Evolutionary conservation across 1,140 invertebrate genomes (phyloP).

Genomic region (Penaeus chinensis): DNA sequence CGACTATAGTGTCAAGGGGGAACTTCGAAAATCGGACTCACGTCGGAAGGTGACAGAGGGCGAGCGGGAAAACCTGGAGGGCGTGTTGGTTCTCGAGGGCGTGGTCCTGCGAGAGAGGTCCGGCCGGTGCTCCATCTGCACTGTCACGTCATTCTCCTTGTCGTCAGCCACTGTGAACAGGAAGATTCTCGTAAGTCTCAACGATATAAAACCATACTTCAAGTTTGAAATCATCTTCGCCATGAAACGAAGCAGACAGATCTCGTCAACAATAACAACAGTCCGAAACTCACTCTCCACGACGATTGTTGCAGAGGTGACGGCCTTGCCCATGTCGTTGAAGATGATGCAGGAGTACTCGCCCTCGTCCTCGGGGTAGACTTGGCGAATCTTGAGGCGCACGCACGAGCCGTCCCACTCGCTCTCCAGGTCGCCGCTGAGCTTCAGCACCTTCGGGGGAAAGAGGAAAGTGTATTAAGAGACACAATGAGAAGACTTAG

Average conservation of each 20-base stretch:
- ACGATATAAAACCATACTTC: no score
- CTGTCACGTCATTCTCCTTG: constrained; percentile 79
- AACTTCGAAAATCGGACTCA: constrained; percentile 54
- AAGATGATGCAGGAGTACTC: constrained; percentile 86
- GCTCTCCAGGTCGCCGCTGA: constrained; percentile 77
- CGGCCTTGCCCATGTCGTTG: constrained; percentile 83
- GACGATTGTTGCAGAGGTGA: constrained; percentile 82
- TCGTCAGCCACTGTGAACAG: constrained; percentile 79
- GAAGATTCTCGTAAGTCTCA: no score
- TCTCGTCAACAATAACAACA: no score
- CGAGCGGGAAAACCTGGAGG: constrained; percentile 77
- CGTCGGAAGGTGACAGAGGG: constrained; percentile 72
- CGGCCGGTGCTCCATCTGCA: constrained; percentile 74
- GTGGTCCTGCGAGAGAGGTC: constrained; percentile 76
- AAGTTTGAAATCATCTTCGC: no score
- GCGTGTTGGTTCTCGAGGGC: constrained; percentile 79
- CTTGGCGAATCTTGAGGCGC: constrained; percentile 78
- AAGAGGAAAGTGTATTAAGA: neutral
- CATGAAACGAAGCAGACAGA: no score
- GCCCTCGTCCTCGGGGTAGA: constrained; percentile 89
- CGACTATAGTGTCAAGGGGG: neutral
- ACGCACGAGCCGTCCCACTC: constrained; percentile 78
- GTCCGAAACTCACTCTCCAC: constrained; percentile 77
- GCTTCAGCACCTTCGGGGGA: constrained; percentile 72
- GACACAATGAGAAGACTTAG: no score